Base-by-base conservation (phyloP, 2,888 invertebrate species). In the Phrixothrix hirtus region DNA sequence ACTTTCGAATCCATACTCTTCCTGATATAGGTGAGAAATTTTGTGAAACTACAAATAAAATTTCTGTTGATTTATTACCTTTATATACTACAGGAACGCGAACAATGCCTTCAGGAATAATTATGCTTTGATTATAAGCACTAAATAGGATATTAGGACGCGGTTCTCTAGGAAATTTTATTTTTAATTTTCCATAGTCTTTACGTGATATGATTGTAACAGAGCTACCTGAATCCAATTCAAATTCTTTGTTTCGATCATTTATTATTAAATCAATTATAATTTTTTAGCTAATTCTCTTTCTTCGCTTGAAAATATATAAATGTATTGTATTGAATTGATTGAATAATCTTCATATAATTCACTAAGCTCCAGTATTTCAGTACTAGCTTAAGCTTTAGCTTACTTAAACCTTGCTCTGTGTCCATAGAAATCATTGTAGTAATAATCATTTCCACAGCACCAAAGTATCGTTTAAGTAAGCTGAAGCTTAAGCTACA, bases 211-310 rank as follows among this genome's bases (percentile, higher is more conserved):
- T 35, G 2, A 35, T 10, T 3, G 15, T 35, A 12, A 35, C 35
- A 11, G 32, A 12, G 11, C 32, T 32, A 4, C 32, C 32, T 9
- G 16, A 35, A 9, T 35, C 35, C 10, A 35, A 2, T 35, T 35
- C 35, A 9, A 15, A 35, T 35, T 35, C n/a, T 35, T 35, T 2
- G 15, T 35, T 13, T 3, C 21, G 35, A 17, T 10, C n/a, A 15
- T 35, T 21, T 2, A 35, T 2, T 35, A 15, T 4, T 21, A 35
- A 17, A n/a, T 14, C 15, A 9, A 35, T 10, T 15, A 15, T 15
- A 15, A 35, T 35, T 35, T 35, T 35, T 35, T 35, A n/a, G 16
- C 2, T 2, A 35, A 13, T 35, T 35, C 10, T 10, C n/a, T 15
- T 12, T 35, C 3, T 35, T 35, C n/a, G 2, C 9, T 35, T 13